Base-by-base conservation (phyloP, 2,797 vertebrate species). In the Acanthopagrus latus region DNA sequence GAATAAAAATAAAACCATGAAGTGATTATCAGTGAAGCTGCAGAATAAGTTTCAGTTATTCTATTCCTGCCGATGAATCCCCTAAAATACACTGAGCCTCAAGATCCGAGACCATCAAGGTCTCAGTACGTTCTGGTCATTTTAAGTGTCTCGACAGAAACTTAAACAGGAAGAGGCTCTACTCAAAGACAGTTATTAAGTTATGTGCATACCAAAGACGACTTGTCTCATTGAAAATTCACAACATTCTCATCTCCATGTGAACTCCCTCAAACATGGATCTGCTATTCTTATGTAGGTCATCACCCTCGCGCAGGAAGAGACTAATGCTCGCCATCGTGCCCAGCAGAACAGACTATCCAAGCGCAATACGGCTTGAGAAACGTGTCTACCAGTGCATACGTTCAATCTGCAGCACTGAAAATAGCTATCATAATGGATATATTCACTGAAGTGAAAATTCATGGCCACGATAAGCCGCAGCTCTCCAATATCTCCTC, bases 381-480 rank as follows among this genome's bases (percentile, higher is more conserved):
- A 71, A 80, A 62, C 33, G 58, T 82, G 87, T 74, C 70, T 83
- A 75, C 17, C 72, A 38, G 85, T 82, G 85, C 84, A 87, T 84
- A 63, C 54, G 77, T 85, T 84, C 68, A 81, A 71, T 86, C 76
- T 83, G 74, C 74, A 38, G 76, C 43, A 58, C 78, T 76, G 76
- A 85, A 82, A 82, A 86, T 84, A 85, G 71, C 71, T 56, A 79
- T 82, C 25, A 62, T 88, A 88, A 89, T 81, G 71, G 84, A 90
- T 82, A 78, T 63, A 71, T 64, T 79, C 76, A 84, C 56, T 69
- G 48, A 70, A 81, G 83, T 66, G 89, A 82, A 67, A 84, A 89
- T 68, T 25, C 58, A 83, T 10, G 33, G 74, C 54, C 81, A 70
- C 5, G 69, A 83, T 84, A 77, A 91, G 78, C 80, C 20, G 18